Evolutionary conservation across 2,888 invertebrate genomes (phyloP).

Genomic region (Chloroclysta siterata): DNA sequence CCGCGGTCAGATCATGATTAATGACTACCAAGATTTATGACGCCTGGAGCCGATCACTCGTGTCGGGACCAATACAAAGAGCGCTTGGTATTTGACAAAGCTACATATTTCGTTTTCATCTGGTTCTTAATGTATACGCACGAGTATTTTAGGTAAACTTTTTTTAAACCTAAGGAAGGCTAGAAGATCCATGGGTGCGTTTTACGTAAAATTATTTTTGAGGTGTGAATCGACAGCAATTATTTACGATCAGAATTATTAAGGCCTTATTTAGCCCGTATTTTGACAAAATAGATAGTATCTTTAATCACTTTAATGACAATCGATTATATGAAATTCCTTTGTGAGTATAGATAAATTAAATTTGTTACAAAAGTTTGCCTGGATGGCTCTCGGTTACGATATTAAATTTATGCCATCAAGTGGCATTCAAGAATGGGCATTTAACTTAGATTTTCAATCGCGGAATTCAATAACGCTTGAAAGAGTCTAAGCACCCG

Average conservation of each 20-base stretch:
- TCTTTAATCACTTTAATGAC: conserved; percentile 76
- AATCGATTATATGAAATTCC: conserved; percentile 80
- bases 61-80: conserved; percentile 48
- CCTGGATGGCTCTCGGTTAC: conserved; percentile 71
- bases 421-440: conserved; percentile 75
- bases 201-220: no score
- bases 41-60: conserved; percentile 54
- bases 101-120: conserved; percentile 11
- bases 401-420: conserved; percentile 83
- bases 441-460: conserved; percentile 75
- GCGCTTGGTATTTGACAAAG: conserved; percentile 37
- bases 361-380: conserved; percentile 82
- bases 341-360: conserved; percentile 72
- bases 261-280: no score
- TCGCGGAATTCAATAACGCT: conserved; percentile 67
- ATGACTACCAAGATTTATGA: conserved; percentile 65
- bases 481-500: conserved; percentile 48
- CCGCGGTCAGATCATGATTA: conserved; percentile 58
- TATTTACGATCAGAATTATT: no score
- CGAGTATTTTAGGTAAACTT: neutral
- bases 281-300: no score
- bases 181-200: no score
- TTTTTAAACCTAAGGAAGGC: no score
- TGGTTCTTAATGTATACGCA: neutral
- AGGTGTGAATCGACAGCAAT: no score